Base-by-base conservation (phyloP, 2,888 invertebrate species). In the Limulus polyphemus region DNA sequence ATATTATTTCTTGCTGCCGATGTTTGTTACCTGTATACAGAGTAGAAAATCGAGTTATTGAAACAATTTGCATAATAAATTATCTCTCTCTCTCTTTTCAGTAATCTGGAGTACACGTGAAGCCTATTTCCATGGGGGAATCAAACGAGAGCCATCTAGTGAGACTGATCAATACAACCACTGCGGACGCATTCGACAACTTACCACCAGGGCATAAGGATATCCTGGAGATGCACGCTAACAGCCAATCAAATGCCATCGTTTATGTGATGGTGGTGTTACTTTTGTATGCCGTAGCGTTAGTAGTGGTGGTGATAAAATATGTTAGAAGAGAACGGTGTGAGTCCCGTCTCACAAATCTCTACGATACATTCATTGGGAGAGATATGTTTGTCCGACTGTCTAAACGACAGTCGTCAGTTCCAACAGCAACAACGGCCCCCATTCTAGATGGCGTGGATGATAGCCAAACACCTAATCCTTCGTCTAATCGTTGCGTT, bases 201-300 rank as follows among this genome's bases (percentile, higher is more conserved):
- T 32, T 65, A 11, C 60, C 64, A 1, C 66, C 66, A 7, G 66
- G 66, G 17, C 66, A 66, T 51, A 59, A 56, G 14, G 64, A 58
- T 55, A 68, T 68, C 55, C 51, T 66, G 58, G 68, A 68, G 50
- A 68, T 68, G 68, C 68, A 68, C 58, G 68, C 62, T 17, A 66
- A 68, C 57, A 68, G 68, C 55, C 62, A 62, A 51, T 61, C 64
- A 5, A 65, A 66, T 54, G 68, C 68, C 49, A 59, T 68, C 55
- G 58, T 62, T 11, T 68, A 68, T 50, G 63, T 68, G 7, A 56
- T 62, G 56, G 64, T 68, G n/a, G 68, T 68, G 5, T 48, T 68
- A n/a, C 56, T 57, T 4, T 52, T 68, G 47, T 68, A 68, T 57
- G 55, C 65, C 14, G 49, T 66, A 11, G 64, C 62, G 46, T 60